Evolutionary conservation across 2,113 vertebrate species (phyloP).

Genomic region (Campylomormyrus tamandua): DNA sequence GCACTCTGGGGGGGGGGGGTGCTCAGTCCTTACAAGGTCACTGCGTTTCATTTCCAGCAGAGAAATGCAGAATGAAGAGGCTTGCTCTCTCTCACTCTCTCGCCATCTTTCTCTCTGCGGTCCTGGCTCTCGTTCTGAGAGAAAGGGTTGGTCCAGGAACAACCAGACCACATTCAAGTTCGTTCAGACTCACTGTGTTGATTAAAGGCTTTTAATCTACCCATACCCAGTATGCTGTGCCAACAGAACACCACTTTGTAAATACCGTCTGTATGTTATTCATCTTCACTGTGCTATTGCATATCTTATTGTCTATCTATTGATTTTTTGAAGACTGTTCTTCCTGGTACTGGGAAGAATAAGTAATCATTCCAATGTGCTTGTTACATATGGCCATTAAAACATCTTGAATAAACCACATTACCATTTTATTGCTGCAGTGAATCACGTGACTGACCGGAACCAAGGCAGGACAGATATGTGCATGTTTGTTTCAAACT

Average conservation of each 20-base stretch:
- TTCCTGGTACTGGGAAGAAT: neutral
- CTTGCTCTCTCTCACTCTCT: neutral
- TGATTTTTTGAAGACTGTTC: neutral
- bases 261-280: neutral
- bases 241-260: neutral
- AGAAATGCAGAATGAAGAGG: constrained; percentile 4
- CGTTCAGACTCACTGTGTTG: neutral
- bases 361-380: neutral
- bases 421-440: neutral
- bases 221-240: neutral
- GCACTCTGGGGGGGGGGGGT: too few relatives aligned
- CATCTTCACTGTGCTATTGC: neutral
- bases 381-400: neutral
- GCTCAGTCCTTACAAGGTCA: constrained; percentile 41
- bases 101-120: neutral
- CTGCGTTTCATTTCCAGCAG: constrained; percentile 45
- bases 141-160: neutral
- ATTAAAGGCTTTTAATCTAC: neutral
- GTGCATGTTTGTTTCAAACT: neutral
- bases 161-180: neutral
- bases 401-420: neutral
- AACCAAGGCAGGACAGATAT: neutral
- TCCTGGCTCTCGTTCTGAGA: neutral
- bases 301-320: neutral
- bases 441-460: neutral